A percentile compares a stretch with the other conserved stretches of the same genome.
Evolutionary conservation across 2,113 vertebrate genomes (phyloP).

Genomic region (Apus apus): DNA sequence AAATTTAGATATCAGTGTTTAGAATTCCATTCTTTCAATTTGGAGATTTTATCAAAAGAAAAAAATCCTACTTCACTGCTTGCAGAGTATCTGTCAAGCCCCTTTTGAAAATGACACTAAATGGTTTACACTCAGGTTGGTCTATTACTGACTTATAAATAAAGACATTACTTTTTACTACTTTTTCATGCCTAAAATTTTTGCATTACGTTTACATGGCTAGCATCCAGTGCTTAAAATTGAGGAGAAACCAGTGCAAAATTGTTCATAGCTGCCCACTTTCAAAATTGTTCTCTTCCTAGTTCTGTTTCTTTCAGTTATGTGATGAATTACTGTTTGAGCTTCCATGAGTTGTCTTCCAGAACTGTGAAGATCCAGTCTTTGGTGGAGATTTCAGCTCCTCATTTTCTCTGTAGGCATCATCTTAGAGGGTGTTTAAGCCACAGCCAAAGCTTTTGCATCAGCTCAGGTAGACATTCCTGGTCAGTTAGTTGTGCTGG

Average conservation of each 20-base stretch:
- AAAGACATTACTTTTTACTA: neutral
- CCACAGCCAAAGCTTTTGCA: neutral
- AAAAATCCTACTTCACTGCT: neutral
- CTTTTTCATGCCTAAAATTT: neutral
- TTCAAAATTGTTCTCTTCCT: neutral
- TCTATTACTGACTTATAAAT: neutral
- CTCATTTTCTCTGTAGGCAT: fast-evolving
- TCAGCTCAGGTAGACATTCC: neutral
- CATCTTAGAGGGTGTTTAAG: neutral
- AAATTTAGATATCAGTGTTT: neutral
- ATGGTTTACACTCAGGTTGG: neutral
- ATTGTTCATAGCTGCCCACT: neutral
- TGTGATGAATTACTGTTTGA: neutral
- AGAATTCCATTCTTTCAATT: neutral
- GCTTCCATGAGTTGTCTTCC: neutral
- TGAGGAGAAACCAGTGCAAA: neutral
- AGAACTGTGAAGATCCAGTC: neutral
- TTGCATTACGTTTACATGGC: neutral
- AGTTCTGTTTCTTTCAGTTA: fast-evolving
- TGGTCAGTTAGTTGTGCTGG: neutral
- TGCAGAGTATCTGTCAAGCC: fast-evolving
- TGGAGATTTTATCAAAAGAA: neutral
- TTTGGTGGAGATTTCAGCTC: neutral
- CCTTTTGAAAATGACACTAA: neutral
- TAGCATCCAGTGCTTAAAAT: neutral